Conservation (phyloP, 2,888 invertebrate species). For the Pantelozetes paolii region DNA sequence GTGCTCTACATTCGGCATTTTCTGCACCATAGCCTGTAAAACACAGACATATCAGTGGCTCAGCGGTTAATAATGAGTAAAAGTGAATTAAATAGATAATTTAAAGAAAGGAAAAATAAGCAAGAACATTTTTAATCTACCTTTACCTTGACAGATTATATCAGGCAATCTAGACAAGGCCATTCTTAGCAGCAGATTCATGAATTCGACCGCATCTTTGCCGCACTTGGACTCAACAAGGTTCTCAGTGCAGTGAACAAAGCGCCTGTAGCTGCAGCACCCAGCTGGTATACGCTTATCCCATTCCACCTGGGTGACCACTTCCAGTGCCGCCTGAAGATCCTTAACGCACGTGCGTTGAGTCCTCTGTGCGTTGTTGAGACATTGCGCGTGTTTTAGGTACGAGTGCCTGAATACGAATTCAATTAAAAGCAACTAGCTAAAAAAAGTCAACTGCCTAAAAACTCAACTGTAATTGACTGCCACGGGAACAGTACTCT, state of each 20-base stretch:
- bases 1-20: slow-evolving; percentile 45
- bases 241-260: slow-evolving; percentile 45
- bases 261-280: slow-evolving; percentile 46
- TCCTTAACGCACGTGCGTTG: slow-evolving; percentile 47
- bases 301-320: slow-evolving; percentile 45
- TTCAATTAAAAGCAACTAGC: not conserved
- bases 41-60: too few species aligned
- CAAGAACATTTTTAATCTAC: too few species aligned
- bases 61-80: too few species aligned
- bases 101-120: too few species aligned
- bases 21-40: slow-evolving; percentile 47
- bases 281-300: slow-evolving; percentile 48
- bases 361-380: slow-evolving; percentile 44
- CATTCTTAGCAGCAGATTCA: slow-evolving; percentile 46
- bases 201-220: slow-evolving; percentile 47
- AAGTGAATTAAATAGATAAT: not conserved
- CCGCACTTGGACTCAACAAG: slow-evolving; percentile 48
- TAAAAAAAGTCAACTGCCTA: not conserved
- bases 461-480: slow-evolving; percentile 42
- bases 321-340: slow-evolving; percentile 47
- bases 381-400: slow-evolving; percentile 48
- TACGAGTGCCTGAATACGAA: slow-evolving; percentile 45
- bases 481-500: slow-evolving; percentile 48
- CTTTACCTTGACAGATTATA: slow-evolving; percentile 46
- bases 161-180: slow-evolving; percentile 48